These are phyloP conservation scores for Erebia aethiops DNA, from an alignment of 2,888 invertebrate species.

Conservation along the genomic window DNA sequence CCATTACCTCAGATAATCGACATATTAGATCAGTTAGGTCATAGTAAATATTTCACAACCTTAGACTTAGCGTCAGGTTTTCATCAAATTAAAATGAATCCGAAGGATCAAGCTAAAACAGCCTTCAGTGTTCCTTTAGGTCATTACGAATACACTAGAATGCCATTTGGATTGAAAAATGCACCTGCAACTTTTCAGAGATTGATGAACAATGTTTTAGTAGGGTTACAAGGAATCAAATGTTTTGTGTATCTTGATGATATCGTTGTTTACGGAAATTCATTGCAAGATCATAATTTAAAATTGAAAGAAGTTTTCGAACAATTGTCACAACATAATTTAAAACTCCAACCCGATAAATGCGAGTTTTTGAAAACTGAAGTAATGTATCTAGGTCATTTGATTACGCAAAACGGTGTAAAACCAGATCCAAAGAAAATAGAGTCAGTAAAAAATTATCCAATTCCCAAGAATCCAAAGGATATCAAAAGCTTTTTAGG, in stretches of 20 bases:
- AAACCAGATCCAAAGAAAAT: slow-evolving; percentile 33
- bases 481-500: slow-evolving; percentile 31
- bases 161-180: slow-evolving; percentile 40
- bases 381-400: slow-evolving; percentile 32
- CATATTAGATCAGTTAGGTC: slow-evolving; percentile 32
- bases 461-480: slow-evolving; percentile 31
- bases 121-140: slow-evolving; percentile 23
- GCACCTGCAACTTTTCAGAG: slow-evolving; percentile 33
- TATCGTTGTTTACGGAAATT: background rate
- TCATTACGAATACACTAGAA: slow-evolving; percentile 35
- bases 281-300: background rate
- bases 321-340: background rate
- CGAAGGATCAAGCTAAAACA: slow-evolving; percentile 18
- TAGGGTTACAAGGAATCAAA: slow-evolving; percentile 20
- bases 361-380: background rate
- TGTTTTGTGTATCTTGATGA: background rate
- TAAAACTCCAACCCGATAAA: slow-evolving; percentile 32
- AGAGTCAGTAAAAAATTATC: slow-evolving; percentile 33
- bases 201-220: slow-evolving; percentile 29
- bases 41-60: slow-evolving; percentile 29
- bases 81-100: slow-evolving; percentile 7
- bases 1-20: background rate
- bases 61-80: slow-evolving; percentile 25
- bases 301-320: background rate
- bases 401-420: slow-evolving; percentile 32